Percentiles rank a stretch among this genome's conserved stretches.
Evolutionary conservation across 1,140 invertebrate species (phyloP).

Genomic region (Drosophila pallidifrons): DNA sequence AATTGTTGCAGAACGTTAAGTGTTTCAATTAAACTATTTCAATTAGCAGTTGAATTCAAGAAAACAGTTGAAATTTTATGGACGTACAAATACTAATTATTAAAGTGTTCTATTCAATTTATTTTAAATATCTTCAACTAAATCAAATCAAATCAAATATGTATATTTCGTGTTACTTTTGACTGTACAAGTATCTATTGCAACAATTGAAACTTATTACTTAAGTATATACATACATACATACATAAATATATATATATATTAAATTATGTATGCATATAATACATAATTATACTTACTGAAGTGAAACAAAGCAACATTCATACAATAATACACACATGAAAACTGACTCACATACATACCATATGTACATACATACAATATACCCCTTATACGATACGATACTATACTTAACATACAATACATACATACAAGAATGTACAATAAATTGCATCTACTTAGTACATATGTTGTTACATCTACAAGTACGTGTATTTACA

Average conservation of each 20-base stretch:
- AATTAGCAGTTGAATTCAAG: conserved; percentile 52
- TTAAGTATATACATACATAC: conserved; percentile 14
- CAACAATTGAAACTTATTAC: conserved; percentile 43
- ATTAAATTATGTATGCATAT: conserved; percentile 36
- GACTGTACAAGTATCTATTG: conserved; percentile 50
- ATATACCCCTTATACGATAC: neutral
- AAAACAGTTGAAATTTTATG: conserved; percentile 40
- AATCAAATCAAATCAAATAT: conserved; percentile 61
- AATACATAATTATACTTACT: conserved; percentile 21
- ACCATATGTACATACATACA: conserved; percentile 11
- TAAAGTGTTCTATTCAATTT: conserved; percentile 60
- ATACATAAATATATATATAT: conserved; percentile 6
- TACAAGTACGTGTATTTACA: conserved; percentile 37
- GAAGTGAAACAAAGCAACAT: conserved; percentile 9
- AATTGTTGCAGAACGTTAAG: conserved; percentile 55
- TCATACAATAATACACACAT: conserved; percentile 1
- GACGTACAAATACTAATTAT: conserved; percentile 34
- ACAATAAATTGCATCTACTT: conserved; percentile 41
- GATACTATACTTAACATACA: neutral
- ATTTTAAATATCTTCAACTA: conserved; percentile 59
- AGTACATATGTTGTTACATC: conserved; percentile 8
- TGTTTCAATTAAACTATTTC: conserved; percentile 61
- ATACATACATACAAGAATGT: conserved; percentile 31
- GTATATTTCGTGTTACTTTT: conserved; percentile 72
- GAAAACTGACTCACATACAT: neutral